Evolutionary conservation across 1,140 invertebrate species (phyloP), one percentile per base, ranked within the genome.

Genomic region (Stratiolaelaps scimitus): DNA sequence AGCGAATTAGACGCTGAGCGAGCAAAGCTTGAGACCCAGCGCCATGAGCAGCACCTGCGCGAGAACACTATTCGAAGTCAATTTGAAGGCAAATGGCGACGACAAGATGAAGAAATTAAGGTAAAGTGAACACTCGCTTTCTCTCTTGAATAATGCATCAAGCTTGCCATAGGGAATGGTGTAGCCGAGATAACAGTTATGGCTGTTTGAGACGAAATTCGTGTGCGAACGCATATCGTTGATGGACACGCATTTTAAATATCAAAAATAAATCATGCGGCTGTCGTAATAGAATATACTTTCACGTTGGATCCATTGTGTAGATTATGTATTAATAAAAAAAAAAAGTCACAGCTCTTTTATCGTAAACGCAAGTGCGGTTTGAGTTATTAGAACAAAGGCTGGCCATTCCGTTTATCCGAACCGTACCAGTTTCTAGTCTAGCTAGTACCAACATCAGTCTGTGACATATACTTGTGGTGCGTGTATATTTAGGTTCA

Each of bases 41-140:
- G 34, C 15, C 53, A 34, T 2, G 53, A 60, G 10, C 53, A 60
- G 15, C 53, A 60, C 6, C 53, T 60, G 17, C 53, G 53, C 15
- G 53, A 60, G 53, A 60, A 60, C 23, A 60, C 53, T 6, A 60
- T 60, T 23, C 26, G 34, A 34, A 60, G 53, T 26, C 53, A 60
- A 23, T 60, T 60, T 23, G 53, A 60, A 26, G 53, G 26, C 15
- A 60, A 60, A 60, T 60, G 53, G 53, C 17, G 34, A 34, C 26
- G 34, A 34, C 53, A 60, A 23, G 53, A 60, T 17, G 53, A 60
- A 26, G 53, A 60, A 34, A 26, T 60, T 4, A 60, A 60, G 23
- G 20, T 34, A 34, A 60, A 23, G 13, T 2, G 2, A 17, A 15
- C 4, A 20, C 23, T 20, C 26, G 26, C 13, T 15, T 26, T 20